Base-by-base conservation (phyloP, 2,888 invertebrate species). In the Neoaliturus tenellus region DNA sequence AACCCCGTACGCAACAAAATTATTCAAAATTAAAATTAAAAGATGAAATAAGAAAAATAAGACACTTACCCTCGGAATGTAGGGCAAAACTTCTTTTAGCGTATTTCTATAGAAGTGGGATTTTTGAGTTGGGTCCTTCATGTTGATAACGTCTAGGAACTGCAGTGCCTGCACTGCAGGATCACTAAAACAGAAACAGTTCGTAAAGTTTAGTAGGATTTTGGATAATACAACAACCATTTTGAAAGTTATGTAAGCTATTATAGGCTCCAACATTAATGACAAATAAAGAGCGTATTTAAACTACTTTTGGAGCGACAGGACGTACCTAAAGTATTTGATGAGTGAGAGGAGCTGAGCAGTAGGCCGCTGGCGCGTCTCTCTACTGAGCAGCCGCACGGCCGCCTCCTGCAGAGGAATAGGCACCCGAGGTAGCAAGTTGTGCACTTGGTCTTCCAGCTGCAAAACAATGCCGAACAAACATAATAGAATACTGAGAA, bases 151-250 rank as follows among this genome's bases (percentile, higher is more conserved):
- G 90, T 99, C 99, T 87, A 99, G 92, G 89, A 96, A 97, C 91
- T 99, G 98, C 88, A 99, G 93, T 20, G 98, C 98, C 88, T 96
- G 95, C 83, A 99, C 97, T 39, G 97, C 95, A 69, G 96, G 95
- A 92, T 99, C 98, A 89, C 96, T 97, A 91, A 86, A 88, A 88
- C 51, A 82, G n/a, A n/a, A n/a, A n/a, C n/a, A n/a, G n/a, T n/a
- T n/a, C n/a, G n/a, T n/a, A n/a, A n/a, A n/a, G n/a, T n/a, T n/a
- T n/a, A n/a, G n/a, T n/a, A n/a, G n/a, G n/a, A n/a, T n/a, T n/a
- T n/a, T n/a, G n/a, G n/a, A n/a, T n/a, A n/a, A n/a, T n/a, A n/a
- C n/a, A n/a, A n/a, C n/a, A n/a, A n/a, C n/a, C n/a, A n/a, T n/a
- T n/a, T n/a, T n/a, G n/a, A n/a, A n/a, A n/a, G n/a, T n/a, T n/a